Evolutionary conservation across 2,113 vertebrate species (phyloP), one percentile per base, ranked within the genome.

Genomic region (Chloropsis cyanopogon): DNA sequence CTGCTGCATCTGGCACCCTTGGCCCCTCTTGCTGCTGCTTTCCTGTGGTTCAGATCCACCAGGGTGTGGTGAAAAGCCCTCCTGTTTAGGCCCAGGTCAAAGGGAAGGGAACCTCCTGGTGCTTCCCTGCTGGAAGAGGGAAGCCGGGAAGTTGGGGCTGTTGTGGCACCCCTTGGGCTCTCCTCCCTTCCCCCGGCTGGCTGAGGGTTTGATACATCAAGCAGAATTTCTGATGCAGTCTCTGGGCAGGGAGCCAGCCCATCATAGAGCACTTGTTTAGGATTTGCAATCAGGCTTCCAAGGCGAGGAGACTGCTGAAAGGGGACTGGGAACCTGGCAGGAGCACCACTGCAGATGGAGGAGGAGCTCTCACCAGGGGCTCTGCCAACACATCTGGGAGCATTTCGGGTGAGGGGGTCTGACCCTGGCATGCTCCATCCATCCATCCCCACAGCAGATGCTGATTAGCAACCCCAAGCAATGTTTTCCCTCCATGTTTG

Each of bases 381-480:
- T 63, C 80, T 86, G 94, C 88, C 82, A 81, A 1, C 72, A 21
- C 65, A 56, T 10, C 41, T 37, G 57, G 94, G 93, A 64, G 90
- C 95, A 86, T 95, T 78, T 75, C 10, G 23, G 92, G 93, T 93
- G 85, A 96, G 57, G 69, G 70, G 60, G 4, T 83, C 88, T 97
- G 93, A 85, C 83, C 42, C 71, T 13, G 68, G 56, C 15, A 37
- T 77, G 83, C 88, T 46, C 83, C 88, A 75, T 88, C 83, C 88
- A 75, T 88, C 92, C 92, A 29, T 75, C 72, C 86, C 72, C 46
- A 13, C 56, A 86, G 83, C 92, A 92, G 80, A 88, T 88, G 95
- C 70, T 92, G 92, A 88, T 95, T 81, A 86, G 88, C 91, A 70
- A 81, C 92, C 91, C 86, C 96, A 77, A 96, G 94, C 94, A 41